A percentile compares a stretch with the other conserved stretches of the same genome.
Conservation (phyloP, 2,113 vertebrate genomes). For the Cinclus mexicanus region DNA sequence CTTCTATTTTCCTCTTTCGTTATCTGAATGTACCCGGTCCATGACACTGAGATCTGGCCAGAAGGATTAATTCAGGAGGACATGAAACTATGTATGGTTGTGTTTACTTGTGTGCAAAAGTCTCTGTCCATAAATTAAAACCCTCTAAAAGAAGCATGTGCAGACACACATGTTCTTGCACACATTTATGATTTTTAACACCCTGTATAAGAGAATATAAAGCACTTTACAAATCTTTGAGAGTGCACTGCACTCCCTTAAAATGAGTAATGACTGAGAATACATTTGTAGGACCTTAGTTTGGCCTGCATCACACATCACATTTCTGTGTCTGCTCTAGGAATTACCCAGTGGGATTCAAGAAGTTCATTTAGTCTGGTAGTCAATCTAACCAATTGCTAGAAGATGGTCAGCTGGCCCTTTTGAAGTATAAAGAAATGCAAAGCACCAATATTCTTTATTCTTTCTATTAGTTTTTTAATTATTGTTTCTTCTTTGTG, state of each 20-base stretch:
- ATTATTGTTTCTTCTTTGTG: background rate
- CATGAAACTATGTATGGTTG: background rate
- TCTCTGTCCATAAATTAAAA: slow-evolving; percentile 21
- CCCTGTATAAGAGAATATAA: slow-evolving; percentile 14
- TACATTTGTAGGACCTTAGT: slow-evolving; percentile 1
- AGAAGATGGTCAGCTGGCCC: background rate
- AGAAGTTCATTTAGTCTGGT: slow-evolving; percentile 6
- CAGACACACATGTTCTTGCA: background rate
- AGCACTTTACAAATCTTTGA: slow-evolving; percentile 52
- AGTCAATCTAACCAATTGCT: background rate
- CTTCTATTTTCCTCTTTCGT: background rate
- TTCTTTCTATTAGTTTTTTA: background rate
- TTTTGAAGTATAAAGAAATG: background rate
- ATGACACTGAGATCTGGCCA: background rate
- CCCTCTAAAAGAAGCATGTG: background rate
- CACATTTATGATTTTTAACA: background rate
- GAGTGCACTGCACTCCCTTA: background rate
- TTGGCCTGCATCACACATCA: slow-evolving; percentile 20
- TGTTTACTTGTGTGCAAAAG: background rate
- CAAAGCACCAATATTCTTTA: background rate
- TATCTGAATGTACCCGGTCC: background rate
- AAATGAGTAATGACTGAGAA: slow-evolving; percentile 31
- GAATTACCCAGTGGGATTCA: background rate
- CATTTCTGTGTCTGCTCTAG: background rate
- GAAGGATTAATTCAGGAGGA: background rate